Evolutionary conservation across 2,888 invertebrate species (phyloP), one percentile per base, ranked within the genome.

Genomic region (Brassicogethes aeneus): DNA sequence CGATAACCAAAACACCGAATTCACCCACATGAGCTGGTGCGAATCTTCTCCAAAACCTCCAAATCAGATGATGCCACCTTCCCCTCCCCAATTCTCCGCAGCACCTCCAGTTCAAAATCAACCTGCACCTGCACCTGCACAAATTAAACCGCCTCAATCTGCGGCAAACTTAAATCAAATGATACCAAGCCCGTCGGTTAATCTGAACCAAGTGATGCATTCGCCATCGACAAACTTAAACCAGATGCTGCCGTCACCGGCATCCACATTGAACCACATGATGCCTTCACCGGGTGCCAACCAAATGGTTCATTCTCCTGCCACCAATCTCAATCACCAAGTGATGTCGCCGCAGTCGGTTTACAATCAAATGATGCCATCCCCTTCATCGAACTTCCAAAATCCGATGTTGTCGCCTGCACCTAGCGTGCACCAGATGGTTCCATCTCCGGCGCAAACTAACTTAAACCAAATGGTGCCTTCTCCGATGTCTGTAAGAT

Each of bases 1-100:
- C 8, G 71, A 71, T 47, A 64, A 57, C 32, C 61, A 65, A 12
- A 59, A 58, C 34, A 46, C 45, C 10, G 65, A 64, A 17, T 49
- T 56, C 36, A 51, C 53, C 15, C 67, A 66, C 64, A 71, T 59
- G 48, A 55, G 55, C 32, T 63, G 63, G 70, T 66, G 69, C 50
- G 71, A 70, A 53, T 64, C 68, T 51, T 39, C 42, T 3, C 59
- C 52, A 30, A 62, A 61, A 43, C 57, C 59, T 2, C 50, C 56
- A 16, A 37, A 23, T 8, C 59, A 57, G 40, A 53, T 57, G 45
- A 48, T 61, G 49, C 52, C 53, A 3, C 58, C 60, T 7, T 12
- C 7, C 3, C 23, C 23, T 7, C 5, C 5, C 10, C 7, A 5
- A 23, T 23, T 23, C 23, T 13, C 32, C 3, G 32, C 14, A 17